Conservation (phyloP, 2,888 invertebrate genomes). For the Abscondita cerata region DNA sequence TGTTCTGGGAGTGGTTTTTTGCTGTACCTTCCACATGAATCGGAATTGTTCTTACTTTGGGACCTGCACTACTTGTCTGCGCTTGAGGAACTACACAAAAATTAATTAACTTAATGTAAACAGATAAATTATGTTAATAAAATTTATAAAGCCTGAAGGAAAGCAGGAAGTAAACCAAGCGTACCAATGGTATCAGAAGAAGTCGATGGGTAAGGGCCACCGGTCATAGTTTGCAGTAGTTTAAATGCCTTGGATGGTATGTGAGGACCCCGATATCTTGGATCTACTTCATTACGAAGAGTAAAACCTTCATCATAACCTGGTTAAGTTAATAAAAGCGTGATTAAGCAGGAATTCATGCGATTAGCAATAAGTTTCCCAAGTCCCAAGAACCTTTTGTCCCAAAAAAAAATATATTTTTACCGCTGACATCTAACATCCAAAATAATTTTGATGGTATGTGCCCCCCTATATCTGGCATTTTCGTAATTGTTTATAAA, state of each 20-base stretch:
- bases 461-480: conserved; percentile 68
- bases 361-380: background rate
- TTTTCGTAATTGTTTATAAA: conserved; percentile 56
- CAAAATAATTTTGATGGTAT: conserved; percentile 75
- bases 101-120: no score
- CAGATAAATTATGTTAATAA: background rate
- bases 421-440: conserved; percentile 64
- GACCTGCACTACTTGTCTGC: conserved; percentile 4
- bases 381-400: background rate
- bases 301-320: conserved; percentile 28
- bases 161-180: conserved; percentile 25
- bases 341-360: conserved; percentile 3
- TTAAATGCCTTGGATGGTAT: conserved; percentile 75
- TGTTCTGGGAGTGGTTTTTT: background rate
- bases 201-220: conserved; percentile 54
- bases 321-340: conserved; percentile 8
- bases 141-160: conserved; percentile 7
- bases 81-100: conserved; percentile 30
- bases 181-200: conserved; percentile 48
- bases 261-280: conserved; percentile 67
- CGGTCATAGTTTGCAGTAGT: conserved; percentile 71
- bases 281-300: conserved; percentile 62
- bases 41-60: conserved; percentile 65
- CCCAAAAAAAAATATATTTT: conserved; percentile 14
- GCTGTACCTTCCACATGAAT: conserved; percentile 70